Evolutionary conservation across 23 tunicate species (phyloP).

Genomic region (Phallusia fumigata): DNA sequence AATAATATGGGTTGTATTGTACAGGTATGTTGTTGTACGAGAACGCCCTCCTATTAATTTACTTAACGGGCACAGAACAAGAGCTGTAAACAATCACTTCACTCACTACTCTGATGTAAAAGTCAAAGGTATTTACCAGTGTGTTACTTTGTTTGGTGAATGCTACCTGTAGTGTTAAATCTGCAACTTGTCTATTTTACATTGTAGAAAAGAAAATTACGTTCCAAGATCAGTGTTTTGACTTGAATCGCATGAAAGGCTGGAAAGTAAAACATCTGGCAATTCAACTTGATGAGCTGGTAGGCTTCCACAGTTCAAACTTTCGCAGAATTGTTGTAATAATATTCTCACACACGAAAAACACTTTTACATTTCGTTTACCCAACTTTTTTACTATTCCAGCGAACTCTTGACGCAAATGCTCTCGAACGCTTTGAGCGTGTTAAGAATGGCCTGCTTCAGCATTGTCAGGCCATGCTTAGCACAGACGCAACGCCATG

Average conservation of each 20-base stretch:
- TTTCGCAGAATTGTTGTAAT: no score
- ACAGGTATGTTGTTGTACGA: slow-evolving; percentile 50
- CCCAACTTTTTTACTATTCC: not conserved
- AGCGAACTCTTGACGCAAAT: slow-evolving; percentile 47
- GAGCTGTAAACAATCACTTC: slow-evolving; percentile 69
- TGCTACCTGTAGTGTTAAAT: not conserved
- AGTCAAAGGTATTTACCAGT: slow-evolving; percentile 84
- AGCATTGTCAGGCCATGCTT: slow-evolving; percentile 24
- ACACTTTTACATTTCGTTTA: no score
- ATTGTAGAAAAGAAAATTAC: not conserved
- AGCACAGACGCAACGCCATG: not conserved
- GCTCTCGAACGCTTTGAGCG: slow-evolving; percentile 21
- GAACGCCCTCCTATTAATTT: slow-evolving; percentile 62
- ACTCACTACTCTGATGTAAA: slow-evolving; percentile 77
- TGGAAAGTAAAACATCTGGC: slow-evolving; percentile 68
- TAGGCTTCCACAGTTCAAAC: no score
- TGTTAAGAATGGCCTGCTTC: slow-evolving; percentile 46
- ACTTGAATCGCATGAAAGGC: slow-evolving; percentile 56
- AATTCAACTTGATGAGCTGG: slow-evolving; percentile 59
- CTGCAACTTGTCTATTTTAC: not conserved
- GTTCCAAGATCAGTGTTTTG: slow-evolving; percentile 36
- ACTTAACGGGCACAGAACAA: slow-evolving; percentile 40
- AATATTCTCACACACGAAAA: no score
- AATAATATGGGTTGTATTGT: no score
- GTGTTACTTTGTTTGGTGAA: no score